Percentiles rank a stretch among this genome's conserved stretches.
phyloP scores from a whole-genome alignment of 1,140 invertebrate species.

The Hirudo medicinalis region DNA sequence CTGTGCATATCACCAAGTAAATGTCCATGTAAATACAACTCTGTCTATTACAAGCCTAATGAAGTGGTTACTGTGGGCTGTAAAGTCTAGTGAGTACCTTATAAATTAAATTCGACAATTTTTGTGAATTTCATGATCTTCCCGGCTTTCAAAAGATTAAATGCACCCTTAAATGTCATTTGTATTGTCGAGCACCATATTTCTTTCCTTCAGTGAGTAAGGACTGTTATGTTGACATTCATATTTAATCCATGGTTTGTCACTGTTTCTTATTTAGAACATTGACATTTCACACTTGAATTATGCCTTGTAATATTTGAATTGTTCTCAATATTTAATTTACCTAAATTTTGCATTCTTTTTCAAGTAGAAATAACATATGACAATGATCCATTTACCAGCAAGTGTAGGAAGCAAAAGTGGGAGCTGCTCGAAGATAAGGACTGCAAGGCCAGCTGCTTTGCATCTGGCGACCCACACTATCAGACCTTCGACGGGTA shows the following conservation, averaged over 20 bases:
- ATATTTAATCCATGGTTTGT: neutral
- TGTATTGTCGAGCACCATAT: too few relatives aligned
- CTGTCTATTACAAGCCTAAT: constrained; percentile 10
- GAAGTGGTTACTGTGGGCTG: constrained; percentile 17
- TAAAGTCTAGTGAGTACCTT: constrained; percentile 19
- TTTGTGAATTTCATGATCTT: neutral
- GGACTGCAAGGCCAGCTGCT: constrained; percentile 43
- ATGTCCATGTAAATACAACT: constrained; percentile 21
- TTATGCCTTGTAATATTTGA: neutral
- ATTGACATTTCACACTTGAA: neutral
- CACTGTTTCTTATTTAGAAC: neutral
- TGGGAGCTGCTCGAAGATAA: constrained; percentile 49
- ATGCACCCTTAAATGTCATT: neutral
- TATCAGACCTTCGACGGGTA: constrained; percentile 77
- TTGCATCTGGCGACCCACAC: constrained; percentile 72
- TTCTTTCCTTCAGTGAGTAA: too few relatives aligned
- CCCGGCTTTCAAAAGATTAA: neutral
- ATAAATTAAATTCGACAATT: neutral
- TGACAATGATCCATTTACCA: neutral
- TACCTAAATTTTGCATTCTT: neutral
- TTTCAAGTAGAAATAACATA: neutral
- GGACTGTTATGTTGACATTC: neutral
- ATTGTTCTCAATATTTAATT: neutral
- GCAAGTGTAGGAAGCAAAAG: constrained; percentile 9
- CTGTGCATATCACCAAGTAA: constrained; percentile 15